Percentiles rank a stretch among this genome's conserved stretches.
Evolutionary conservation across 2,888 invertebrate species (phyloP).

Genomic region (Andrena minutula): DNA sequence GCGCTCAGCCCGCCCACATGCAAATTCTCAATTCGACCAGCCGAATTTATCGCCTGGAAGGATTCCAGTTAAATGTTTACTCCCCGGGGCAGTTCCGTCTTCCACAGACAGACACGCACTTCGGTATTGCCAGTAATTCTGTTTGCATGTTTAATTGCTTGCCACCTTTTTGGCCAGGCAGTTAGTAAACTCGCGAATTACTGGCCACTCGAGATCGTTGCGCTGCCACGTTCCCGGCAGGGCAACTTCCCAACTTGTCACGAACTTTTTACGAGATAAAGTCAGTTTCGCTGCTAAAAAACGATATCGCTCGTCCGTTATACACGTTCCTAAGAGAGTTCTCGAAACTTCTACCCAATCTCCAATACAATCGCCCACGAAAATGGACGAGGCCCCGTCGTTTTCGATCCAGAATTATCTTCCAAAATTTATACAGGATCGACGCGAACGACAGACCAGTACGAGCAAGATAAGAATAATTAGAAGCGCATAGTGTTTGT

Average conservation of each 20-base stretch:
- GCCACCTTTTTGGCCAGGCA: constrained; percentile 15
- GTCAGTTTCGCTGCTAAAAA: too few relatives aligned
- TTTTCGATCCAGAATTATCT: neutral
- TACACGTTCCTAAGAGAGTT: neutral
- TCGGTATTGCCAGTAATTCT: constrained; percentile 55
- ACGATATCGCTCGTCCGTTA: too few relatives aligned
- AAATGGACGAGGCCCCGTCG: neutral
- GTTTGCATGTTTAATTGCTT: constrained; percentile 48
- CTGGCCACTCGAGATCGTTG: neutral
- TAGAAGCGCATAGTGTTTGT: constrained; percentile 46
- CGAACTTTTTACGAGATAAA: too few relatives aligned
- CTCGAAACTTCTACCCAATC: neutral
- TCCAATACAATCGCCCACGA: neutral
- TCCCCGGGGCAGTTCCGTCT: constrained; percentile 23
- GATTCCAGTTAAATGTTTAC: constrained; percentile 56
- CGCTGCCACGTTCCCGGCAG: neutral
- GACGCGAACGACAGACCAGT: neutral
- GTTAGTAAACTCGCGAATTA: constrained; percentile 25
- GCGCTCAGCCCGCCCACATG: neutral
- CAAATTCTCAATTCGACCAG: constrained; percentile 43
- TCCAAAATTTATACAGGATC: neutral
- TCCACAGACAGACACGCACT: constrained; percentile 29
- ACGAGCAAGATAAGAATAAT: constrained; percentile 38
- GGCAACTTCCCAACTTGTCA: neutral
- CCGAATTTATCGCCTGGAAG: constrained; percentile 54